Base-by-base conservation (phyloP, 2,888 invertebrate genomes). In the Deilephila elpenor region DNA sequence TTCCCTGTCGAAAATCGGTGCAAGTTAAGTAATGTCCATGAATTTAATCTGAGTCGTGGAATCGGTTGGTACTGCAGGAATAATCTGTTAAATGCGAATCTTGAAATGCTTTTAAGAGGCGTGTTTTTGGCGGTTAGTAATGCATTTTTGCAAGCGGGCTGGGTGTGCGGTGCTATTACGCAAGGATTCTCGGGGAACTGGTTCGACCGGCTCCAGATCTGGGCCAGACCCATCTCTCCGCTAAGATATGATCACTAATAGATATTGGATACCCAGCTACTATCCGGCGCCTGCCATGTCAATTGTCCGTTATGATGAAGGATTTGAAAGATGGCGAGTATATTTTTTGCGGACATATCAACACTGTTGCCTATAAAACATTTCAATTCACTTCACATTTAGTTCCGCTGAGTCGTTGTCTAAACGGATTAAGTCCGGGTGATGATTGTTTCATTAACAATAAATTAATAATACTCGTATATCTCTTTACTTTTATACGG, bases 221-320 rank as follows among this genome's bases (percentile, higher is more conserved):
- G 93, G 94, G 94, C 89, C 94, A 94, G 91, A 91, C 86, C 86
- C 93, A 93, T 94, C 93, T 92, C 91, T 88, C 88, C 82, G 86
- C 88, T 89, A 89, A 91, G 86, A 90, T 92, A 92, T 91, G 89
- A 89, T 91, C 87, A 88, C 91, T 92, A 93, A 93, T 94, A 94
- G 92, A 93, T 93, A 91, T 89, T 90, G 88, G 88, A 86, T 88
- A 81, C 83, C 84, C 84, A 85, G 80, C 84, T 85, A 82, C 86
- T 87, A 85, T 84, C 80, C 76, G 78, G 77, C 80, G 78, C 77
- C 76, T 67, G 67, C 51, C 44, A 51, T 6, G 25, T 67, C 51
- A 51, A 67, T 64, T 64, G 44, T 19, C 37, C 64, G 64, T 44
- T 67, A 51, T 67, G 25, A 64, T 61, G 34, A 34, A 20, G 25